Percentiles rank a stretch among this genome's conserved stretches.
Evolutionary conservation across 2,797 vertebrate species (phyloP).

Genomic region (Cossypha dichroa): DNA sequence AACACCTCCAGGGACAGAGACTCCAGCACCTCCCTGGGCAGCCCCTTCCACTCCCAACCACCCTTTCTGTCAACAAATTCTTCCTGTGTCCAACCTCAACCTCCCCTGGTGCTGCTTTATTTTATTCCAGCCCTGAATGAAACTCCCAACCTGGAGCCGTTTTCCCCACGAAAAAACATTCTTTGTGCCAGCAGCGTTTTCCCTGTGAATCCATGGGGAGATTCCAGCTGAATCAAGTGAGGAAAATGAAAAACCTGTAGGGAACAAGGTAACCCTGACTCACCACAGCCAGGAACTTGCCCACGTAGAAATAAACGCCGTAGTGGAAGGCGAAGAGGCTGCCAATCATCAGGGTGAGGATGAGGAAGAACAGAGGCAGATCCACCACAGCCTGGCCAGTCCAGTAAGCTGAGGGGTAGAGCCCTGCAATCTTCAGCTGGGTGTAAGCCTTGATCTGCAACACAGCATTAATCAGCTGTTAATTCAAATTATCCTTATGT

Average conservation of each 20-base stretch:
- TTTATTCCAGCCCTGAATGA: background rate
- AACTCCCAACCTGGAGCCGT: background rate
- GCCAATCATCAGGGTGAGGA: slow-evolving; percentile 78
- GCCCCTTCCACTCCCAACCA: background rate
- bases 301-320: slow-evolving; percentile 74
- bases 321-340: slow-evolving; percentile 80
- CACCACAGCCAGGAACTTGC: slow-evolving; percentile 79
- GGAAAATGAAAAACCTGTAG: rapidly evolving
- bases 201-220: rapidly evolving
- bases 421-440: slow-evolving; percentile 89
- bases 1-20: background rate
- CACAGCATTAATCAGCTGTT: rapidly evolving
- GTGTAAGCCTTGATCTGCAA: slow-evolving; percentile 91
- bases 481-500: rapidly evolving
- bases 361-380: slow-evolving; percentile 85
- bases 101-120: background rate
- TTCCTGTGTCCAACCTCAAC: background rate
- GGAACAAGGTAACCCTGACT: background rate
- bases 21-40: background rate
- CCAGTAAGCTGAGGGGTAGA: slow-evolving; percentile 95
- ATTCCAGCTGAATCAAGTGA: background rate
- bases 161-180: rapidly evolving
- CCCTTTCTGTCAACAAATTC: background rate
- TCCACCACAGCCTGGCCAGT: slow-evolving; percentile 89
- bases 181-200: background rate